A percentile compares a stretch with the other conserved stretches of the same genome.
Conservation (phyloP, 2,113 vertebrate species). For the Melospiza georgiana region DNA sequence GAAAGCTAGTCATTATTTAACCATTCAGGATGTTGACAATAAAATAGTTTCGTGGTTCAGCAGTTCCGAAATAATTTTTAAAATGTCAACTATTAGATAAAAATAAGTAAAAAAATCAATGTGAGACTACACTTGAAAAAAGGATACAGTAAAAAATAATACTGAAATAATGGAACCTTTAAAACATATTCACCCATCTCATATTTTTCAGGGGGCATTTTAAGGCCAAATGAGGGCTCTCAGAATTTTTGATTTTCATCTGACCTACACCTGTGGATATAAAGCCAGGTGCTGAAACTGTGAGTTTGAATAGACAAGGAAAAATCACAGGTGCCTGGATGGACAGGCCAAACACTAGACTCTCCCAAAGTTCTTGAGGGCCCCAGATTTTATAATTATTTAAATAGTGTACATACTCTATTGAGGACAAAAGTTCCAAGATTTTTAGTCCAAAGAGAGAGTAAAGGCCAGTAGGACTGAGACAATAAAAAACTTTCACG, state of each 20-base stretch:
- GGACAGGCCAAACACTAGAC: background rate
- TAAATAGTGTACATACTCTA: background rate
- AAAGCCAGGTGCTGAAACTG: background rate
- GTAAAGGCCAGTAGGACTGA: background rate
- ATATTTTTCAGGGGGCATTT: background rate
- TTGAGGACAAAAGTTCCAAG: background rate
- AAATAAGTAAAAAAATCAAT: constrained; percentile 16
- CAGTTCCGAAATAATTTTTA: constrained; percentile 67
- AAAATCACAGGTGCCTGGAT: background rate
- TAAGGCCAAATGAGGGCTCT: background rate
- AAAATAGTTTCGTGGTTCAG: constrained; percentile 72
- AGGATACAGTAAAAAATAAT: constrained; percentile 33
- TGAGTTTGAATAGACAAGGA: background rate
- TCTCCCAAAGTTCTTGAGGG: background rate
- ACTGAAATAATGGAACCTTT: constrained; percentile 45
- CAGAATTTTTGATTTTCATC: background rate
- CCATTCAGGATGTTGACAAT: constrained; percentile 69
- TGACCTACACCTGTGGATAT: background rate
- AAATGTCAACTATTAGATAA: constrained; percentile 68
- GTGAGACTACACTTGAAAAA: constrained; percentile 25
- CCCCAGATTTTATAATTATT: background rate
- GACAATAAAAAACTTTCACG: background rate
- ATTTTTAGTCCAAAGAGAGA: background rate
- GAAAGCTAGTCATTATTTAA: constrained; percentile 73
- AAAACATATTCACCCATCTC: background rate